Evolutionary conservation across 2,797 vertebrate genomes (phyloP), one percentile per base, ranked within the genome.

Genomic region (Coregonus suidteri): DNA sequence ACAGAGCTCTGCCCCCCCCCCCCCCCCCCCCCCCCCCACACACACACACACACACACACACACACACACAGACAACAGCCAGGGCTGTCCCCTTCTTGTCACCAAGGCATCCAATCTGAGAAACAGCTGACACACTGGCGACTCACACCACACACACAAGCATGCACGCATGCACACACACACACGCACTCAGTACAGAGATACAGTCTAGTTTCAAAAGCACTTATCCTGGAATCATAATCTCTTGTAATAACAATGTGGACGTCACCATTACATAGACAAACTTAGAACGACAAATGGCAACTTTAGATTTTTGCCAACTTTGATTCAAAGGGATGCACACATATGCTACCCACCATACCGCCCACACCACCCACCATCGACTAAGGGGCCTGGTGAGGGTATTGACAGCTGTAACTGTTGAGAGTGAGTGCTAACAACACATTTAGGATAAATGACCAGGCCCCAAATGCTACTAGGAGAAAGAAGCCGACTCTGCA

Each of bases 321-420:
- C 41, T 47, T 47, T 47, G 41, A 47, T 47, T 47, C 3, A 0
- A 31, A 65, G 73, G 53, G 54, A 80, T 18, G 53, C 65, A 52
- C 65, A 71, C 30, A 35, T 18, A 66, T 18, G 25, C 59, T 20
- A 73, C 31, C 11, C 41, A 47, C 41, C 41, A 20, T 30, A 35
- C 54, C 16, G 11, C 16, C 35, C 53, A 62, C 53, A 16, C 47
- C 52, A 53, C 47, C 16, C 73, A 69, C 37, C 51, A 14, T 54
- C 65, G 71, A 82, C 77, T 76, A 82, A 83, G 84, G 82, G 70
- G 71, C 65, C 59, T 79, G 79, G 18, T 41, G 69, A 79, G 72
- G 77, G 79, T 80, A 85, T 74, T 88, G 91, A 93, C 92, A 93
- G 91, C 90, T 92, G 41, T 90, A 76, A 79, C 81, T 54, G 87